Percentiles rank a stretch among this genome's conserved stretches.
Evolutionary conservation across 2,797 vertebrate species (phyloP).

Genomic region (Hydrolagus colliei): DNA sequence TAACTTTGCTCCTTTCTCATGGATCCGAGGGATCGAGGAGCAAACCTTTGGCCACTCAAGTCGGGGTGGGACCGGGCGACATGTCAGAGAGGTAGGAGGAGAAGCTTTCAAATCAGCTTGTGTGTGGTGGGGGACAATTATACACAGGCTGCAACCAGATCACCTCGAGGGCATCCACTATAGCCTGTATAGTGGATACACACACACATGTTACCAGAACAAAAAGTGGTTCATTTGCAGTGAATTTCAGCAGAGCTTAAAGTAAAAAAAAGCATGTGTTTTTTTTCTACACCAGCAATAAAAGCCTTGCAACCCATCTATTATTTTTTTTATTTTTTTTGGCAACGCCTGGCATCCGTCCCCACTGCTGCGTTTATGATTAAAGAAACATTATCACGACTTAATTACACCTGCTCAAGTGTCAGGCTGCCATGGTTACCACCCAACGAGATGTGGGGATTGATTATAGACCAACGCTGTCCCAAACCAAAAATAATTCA

Average conservation of each 20-base stretch:
- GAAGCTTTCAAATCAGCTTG: neutral
- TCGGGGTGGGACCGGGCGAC: neutral
- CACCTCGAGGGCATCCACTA: neutral
- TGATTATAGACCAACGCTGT: neutral
- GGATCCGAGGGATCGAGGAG: neutral
- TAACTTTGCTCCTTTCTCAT: neutral
- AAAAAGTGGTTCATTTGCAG: too few relatives aligned
- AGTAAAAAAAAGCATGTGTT: too few relatives aligned
- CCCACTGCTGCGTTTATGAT: neutral
- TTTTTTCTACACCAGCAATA: too few relatives aligned
- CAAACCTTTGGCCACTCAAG: neutral
- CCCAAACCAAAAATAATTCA: neutral
- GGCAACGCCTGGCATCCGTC: too few relatives aligned
- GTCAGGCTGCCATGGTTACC: conserved; percentile 53
- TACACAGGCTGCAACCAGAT: neutral
- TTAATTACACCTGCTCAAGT: conserved; percentile 53
- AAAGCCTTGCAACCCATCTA: too few relatives aligned
- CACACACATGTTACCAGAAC: too few relatives aligned
- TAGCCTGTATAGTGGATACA: too few relatives aligned
- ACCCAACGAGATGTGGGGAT: too few relatives aligned
- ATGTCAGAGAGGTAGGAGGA: conserved; percentile 29
- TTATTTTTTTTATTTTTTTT: too few relatives aligned
- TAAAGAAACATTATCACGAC: conserved; percentile 36
- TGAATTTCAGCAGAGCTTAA: too few relatives aligned
- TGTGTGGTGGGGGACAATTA: too few relatives aligned